Evolutionary conservation across 2,888 invertebrate genomes (phyloP).

Genomic region (Melieria crassipennis): DNA sequence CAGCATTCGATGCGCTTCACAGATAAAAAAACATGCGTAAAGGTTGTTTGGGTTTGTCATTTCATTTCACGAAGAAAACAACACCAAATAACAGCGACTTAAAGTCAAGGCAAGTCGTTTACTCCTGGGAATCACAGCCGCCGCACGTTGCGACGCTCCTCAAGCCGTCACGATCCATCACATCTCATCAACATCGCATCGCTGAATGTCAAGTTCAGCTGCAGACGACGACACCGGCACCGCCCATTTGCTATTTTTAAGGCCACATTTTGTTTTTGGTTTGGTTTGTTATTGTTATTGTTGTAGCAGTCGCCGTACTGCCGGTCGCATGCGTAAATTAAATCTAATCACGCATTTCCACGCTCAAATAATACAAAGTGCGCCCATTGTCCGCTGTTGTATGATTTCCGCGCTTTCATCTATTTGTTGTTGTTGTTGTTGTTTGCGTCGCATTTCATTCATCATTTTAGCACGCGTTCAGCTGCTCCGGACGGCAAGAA

Average conservation of each 20-base stretch:
- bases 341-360: constrained; percentile 29
- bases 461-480: constrained; percentile 10
- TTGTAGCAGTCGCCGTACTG: neutral
- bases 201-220: constrained; percentile 40
- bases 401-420: constrained; percentile 10
- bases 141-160: neutral
- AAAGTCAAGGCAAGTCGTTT: constrained; percentile 34
- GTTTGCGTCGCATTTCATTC: constrained; percentile 18
- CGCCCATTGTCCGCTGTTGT: constrained; percentile 21
- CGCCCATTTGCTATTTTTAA: neutral
- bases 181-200: neutral
- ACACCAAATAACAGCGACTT: neutral
- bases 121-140: neutral
- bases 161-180: constrained; percentile 10
- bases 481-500: too few relatives aligned
- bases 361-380: constrained; percentile 20
- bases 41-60: too few relatives aligned
- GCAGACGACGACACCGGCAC: constrained; percentile 8
- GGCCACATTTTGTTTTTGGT: neutral
- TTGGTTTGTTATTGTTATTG: constrained; percentile 3
- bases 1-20: too few relatives aligned
- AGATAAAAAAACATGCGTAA: too few relatives aligned
- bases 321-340: constrained; percentile 12
- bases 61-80: too few relatives aligned
- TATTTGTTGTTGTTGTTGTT: constrained; percentile 2